Conservation (phyloP, 2,888 invertebrate genomes). For the Chromoteleia sp. region DNA sequence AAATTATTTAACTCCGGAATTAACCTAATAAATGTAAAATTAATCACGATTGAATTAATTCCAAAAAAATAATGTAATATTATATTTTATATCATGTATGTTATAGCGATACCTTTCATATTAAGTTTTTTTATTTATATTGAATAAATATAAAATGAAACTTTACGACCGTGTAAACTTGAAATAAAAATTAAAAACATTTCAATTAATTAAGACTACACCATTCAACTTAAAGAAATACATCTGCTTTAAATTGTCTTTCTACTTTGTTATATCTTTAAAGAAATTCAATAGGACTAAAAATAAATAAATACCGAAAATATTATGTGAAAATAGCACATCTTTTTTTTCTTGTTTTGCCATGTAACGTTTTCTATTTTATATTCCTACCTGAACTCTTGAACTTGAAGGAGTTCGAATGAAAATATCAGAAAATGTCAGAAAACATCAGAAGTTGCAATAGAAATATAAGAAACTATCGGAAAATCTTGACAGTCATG, state of each 20-base stretch:
- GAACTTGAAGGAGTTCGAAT: slow-evolving; percentile 60
- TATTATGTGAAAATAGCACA: slow-evolving; percentile 43
- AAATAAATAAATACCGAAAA: slow-evolving; percentile 22
- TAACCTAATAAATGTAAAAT: too few relatives aligned
- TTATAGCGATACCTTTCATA: not conserved
- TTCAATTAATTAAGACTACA: not conserved
- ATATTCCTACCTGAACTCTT: slow-evolving; percentile 61
- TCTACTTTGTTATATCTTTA: slow-evolving; percentile 5
- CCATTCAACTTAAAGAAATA: not conserved
- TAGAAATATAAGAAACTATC: slow-evolving; percentile 65
- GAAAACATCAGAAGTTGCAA: slow-evolving; percentile 58
- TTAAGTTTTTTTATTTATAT: slow-evolving; percentile 5
- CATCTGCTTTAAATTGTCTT: not conserved
- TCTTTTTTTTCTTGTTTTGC: slow-evolving; percentile 32
- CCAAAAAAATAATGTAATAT: not conserved
- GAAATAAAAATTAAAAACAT: not conserved
- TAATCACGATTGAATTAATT: too few relatives aligned
- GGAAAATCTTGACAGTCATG: slow-evolving; percentile 55
- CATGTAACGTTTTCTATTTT: slow-evolving; percentile 56
- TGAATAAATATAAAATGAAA: not conserved
- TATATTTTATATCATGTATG: not conserved
- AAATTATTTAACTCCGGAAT: too few relatives aligned
- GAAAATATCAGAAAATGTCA: slow-evolving; percentile 66
- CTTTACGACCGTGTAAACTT: not conserved
- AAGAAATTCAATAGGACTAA: slow-evolving; percentile 20